phyloP scores from a whole-genome alignment of 2,797 vertebrate species.

The Mus minutoides region DNA sequence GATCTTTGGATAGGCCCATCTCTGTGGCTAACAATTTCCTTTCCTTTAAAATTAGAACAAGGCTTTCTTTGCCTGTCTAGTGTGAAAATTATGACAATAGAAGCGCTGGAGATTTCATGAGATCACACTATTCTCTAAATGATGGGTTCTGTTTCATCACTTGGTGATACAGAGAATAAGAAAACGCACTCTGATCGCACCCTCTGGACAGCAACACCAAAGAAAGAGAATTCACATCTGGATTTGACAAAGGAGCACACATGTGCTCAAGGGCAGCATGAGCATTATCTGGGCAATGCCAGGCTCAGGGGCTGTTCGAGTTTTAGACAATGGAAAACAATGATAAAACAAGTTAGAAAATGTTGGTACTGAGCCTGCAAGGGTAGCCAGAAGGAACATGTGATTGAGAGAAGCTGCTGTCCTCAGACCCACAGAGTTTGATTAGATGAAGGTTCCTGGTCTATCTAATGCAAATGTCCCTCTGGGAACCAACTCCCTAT shows the following conservation, averaged over 20 bases:
- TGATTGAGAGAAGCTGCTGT: neutral
- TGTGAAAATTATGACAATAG: neutral
- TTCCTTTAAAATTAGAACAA: constrained; percentile 42
- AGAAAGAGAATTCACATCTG: neutral
- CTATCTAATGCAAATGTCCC: neutral
- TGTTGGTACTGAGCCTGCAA: fast-evolving
- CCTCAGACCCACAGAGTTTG: neutral
- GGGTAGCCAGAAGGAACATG: neutral
- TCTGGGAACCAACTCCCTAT: neutral
- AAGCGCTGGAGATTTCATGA: constrained; percentile 31
- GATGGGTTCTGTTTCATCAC: neutral
- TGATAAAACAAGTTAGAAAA: neutral
- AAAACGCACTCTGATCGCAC: neutral
- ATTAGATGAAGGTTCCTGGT: neutral
- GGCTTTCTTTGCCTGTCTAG: neutral
- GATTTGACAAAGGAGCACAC: neutral
- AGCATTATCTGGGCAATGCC: neutral
- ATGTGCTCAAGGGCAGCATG: neutral
- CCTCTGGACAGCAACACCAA: neutral
- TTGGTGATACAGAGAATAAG: neutral
- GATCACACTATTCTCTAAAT: neutral
- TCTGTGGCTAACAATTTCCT: neutral
- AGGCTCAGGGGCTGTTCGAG: neutral
- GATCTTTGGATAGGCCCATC: neutral
- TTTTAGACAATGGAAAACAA: neutral